These are phyloP conservation scores for Fragariocoptes setiger DNA, from an alignment of 1,140 invertebrate species.

Conservation along the genomic window DNA sequence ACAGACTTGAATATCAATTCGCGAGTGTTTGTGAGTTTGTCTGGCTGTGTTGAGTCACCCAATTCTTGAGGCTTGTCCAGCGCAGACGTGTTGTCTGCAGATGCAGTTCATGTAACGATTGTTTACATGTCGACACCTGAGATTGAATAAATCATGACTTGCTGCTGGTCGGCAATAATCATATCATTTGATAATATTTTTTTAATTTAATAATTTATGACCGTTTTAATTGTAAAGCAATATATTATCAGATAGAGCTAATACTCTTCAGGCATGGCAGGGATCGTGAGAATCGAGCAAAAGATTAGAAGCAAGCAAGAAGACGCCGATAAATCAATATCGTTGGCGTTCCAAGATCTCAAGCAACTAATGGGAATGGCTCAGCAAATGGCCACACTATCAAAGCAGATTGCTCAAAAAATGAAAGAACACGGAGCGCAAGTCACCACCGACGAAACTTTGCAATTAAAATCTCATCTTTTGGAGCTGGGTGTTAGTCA, in stretches of 20 bases:
- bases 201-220: no score
- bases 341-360: slow-evolving; percentile 72
- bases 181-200: no score
- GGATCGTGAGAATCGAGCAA: slow-evolving; percentile 81
- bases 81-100: no score
- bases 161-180: no score
- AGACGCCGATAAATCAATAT: slow-evolving; percentile 62
- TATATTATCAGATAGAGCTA: neutral
- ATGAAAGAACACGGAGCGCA: slow-evolving; percentile 77
- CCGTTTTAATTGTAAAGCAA: no score
- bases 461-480: slow-evolving; percentile 75
- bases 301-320: slow-evolving; percentile 59
- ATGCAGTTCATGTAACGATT: no score
- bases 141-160: no score
- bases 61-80: no score
- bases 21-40: slow-evolving; percentile 13
- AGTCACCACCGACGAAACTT: slow-evolving; percentile 84
- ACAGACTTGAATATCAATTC: slow-evolving; percentile 3
- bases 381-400: slow-evolving; percentile 78
- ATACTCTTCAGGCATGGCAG: slow-evolving; percentile 19
- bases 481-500: slow-evolving; percentile 56
- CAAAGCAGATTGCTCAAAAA: slow-evolving; percentile 66
- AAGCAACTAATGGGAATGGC: slow-evolving; percentile 70
- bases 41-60: slow-evolving; percentile 6
- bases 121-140: no score